Evolutionary conservation across 2,888 invertebrate genomes (phyloP).

Genomic region (Acrocyrtus sp.): DNA sequence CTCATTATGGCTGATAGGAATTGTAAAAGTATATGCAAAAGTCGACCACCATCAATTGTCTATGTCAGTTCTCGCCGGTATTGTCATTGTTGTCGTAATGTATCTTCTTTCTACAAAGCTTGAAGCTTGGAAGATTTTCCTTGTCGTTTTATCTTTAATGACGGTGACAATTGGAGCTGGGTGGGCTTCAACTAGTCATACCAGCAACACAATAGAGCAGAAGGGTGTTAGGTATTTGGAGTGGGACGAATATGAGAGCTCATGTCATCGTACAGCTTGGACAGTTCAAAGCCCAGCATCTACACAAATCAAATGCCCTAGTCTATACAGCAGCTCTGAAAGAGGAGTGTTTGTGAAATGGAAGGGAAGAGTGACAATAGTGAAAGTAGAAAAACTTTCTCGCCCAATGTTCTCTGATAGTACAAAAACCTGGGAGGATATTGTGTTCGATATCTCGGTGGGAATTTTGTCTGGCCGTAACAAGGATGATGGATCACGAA

Average conservation of each 20-base stretch:
- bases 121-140: conserved; percentile 28
- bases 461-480: conserved; percentile 29
- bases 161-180: not conserved
- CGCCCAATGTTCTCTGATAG: conserved; percentile 8
- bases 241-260: conserved; percentile 58
- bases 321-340: conserved; percentile 36
- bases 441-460: conserved; percentile 51
- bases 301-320: conserved; percentile 57
- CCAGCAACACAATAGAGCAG: not conserved
- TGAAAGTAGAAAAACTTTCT: conserved; percentile 46
- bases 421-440: conserved; percentile 2
- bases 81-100: not conserved
- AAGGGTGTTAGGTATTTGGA: conserved; percentile 23
- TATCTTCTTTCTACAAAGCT: conserved; percentile 19
- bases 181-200: not conserved
- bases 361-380: conserved; percentile 54
- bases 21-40: conserved; percentile 4
- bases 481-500: conserved; percentile 20
- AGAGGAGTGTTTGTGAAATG: conserved; percentile 48
- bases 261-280: conserved; percentile 61
- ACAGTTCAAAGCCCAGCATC: conserved; percentile 45
- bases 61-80: not conserved
- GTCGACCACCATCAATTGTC: not conserved
- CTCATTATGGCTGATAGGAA: conserved; percentile 40
- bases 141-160: conserved; percentile 7